phyloP scores from a whole-genome alignment of 2,797 vertebrate genomes.

The Columba guinea region DNA sequence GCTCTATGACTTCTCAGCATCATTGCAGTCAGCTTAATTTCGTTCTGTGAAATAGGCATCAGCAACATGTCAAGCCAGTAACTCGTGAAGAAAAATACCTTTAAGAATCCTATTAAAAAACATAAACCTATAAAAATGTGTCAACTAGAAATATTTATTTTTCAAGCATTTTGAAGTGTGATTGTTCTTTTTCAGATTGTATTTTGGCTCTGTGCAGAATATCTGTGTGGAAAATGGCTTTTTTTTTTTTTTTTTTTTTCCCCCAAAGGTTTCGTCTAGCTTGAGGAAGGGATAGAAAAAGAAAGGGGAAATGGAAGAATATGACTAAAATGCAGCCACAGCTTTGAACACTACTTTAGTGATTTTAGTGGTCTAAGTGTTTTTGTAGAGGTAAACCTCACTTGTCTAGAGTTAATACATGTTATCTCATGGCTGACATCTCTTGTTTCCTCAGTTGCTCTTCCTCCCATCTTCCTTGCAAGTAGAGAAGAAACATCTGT shows the following conservation, averaged over 20 bases:
- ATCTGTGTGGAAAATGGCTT: not conserved
- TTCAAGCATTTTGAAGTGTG: not conserved
- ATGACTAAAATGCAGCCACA: not conserved
- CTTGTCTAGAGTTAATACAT: not conserved
- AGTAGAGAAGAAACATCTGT: not conserved
- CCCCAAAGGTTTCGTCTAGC: not conserved
- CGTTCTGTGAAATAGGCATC: not conserved
- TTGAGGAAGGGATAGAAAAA: not conserved
- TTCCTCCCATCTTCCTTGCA: not conserved
- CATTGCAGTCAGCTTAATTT: not conserved
- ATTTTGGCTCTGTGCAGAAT: not conserved
- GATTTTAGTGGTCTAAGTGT: not conserved
- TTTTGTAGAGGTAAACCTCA: not conserved
- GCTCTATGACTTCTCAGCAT: not conserved
- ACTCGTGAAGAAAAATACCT: not conserved
- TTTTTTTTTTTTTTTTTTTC: too few relatives aligned
- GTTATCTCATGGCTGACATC: not conserved
- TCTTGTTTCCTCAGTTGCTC: not conserved
- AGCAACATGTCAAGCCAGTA: not conserved
- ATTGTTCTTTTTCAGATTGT: not conserved
- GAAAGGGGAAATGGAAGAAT: not conserved
- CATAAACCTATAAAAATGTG: not conserved
- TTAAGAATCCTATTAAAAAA: not conserved
- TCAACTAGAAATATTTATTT: slow-evolving; percentile 2
- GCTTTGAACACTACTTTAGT: not conserved